Evolutionary conservation across 1,140 invertebrate species (phyloP).

Genomic region (Holcopasites calliopsidis): DNA sequence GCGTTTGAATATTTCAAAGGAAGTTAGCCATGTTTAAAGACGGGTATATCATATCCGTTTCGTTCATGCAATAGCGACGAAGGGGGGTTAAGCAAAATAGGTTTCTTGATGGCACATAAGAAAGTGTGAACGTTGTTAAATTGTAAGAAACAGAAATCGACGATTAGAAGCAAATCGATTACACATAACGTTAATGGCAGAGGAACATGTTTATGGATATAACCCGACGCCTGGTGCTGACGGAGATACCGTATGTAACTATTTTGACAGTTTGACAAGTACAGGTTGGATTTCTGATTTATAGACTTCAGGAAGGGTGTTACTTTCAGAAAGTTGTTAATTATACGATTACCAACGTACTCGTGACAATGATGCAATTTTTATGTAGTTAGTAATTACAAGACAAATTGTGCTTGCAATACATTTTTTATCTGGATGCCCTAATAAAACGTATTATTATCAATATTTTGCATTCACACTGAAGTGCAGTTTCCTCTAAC

Average conservation of each 20-base stretch:
- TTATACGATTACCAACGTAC: constrained; percentile 5
- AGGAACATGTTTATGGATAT: constrained; percentile 79
- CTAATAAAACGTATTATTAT: constrained; percentile 1
- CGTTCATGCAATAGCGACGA: constrained; percentile 65
- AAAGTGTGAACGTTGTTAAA: constrained; percentile 67
- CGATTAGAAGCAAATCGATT: constrained; percentile 56
- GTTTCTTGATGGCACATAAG: constrained; percentile 75
- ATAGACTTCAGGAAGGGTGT: constrained; percentile 52
- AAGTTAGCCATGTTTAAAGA: constrained; percentile 72
- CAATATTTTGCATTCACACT: neutral
- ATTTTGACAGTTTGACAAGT: constrained; percentile 75
- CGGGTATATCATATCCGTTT: constrained; percentile 73
- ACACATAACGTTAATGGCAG: constrained; percentile 78
- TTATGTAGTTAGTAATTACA: neutral
- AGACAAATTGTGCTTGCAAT: neutral
- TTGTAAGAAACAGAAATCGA: constrained; percentile 53
- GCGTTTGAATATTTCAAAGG: constrained; percentile 62
- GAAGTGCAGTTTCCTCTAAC: neutral
- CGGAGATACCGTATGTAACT: constrained; percentile 75
- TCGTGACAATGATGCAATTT: neutral
- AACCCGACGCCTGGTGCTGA: constrained; percentile 75
- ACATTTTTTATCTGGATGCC: neutral
- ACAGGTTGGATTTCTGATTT: constrained; percentile 69
- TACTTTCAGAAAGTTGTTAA: constrained; percentile 32
- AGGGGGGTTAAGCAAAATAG: constrained; percentile 76